Conservation (phyloP, 1,140 invertebrate genomes). For the Calosoma granatense region DNA sequence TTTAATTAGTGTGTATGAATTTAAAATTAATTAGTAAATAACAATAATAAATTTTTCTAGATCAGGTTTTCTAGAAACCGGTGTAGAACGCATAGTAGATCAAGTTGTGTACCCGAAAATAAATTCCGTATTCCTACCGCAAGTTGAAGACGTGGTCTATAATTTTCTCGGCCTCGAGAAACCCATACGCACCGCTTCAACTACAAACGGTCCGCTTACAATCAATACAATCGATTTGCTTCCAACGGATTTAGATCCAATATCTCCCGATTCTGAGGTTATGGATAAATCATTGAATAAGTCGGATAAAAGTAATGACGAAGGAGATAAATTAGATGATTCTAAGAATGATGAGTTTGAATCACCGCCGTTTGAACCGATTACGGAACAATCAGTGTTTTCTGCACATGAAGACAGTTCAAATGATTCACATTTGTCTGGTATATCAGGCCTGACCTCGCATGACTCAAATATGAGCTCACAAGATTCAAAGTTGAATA, state of each 20-base stretch:
- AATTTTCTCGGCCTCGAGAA: slow-evolving; percentile 73
- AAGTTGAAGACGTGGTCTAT: slow-evolving; percentile 84
- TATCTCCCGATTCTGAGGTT: slow-evolving; percentile 62
- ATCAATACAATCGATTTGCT: slow-evolving; percentile 43
- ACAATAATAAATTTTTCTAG: slow-evolving; percentile 43
- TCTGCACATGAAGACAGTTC: slow-evolving; percentile 31
- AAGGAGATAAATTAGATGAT: slow-evolving; percentile 38
- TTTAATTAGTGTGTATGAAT: no score
- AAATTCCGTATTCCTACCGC: slow-evolving; percentile 72
- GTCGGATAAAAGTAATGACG: slow-evolving; percentile 27
- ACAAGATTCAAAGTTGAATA: slow-evolving; percentile 12
- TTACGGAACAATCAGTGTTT: slow-evolving; percentile 33
- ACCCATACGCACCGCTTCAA: slow-evolving; percentile 29
- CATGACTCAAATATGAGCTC: slow-evolving; percentile 24
- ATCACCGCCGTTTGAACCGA: slow-evolving; percentile 55
- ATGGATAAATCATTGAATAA: slow-evolving; percentile 36
- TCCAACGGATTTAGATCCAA: slow-evolving; percentile 64
- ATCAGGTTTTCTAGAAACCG: slow-evolving; percentile 68
- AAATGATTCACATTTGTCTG: slow-evolving; percentile 46
- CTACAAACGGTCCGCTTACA: not conserved
- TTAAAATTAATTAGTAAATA: no score
- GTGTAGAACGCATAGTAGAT: slow-evolving; percentile 87
- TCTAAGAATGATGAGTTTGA: slow-evolving; percentile 53
- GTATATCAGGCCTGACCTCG: slow-evolving; percentile 43
- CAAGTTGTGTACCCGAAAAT: slow-evolving; percentile 93